Evolutionary conservation across 2,797 vertebrate species (phyloP).

Genomic region (Erpetoichthys calabaricus): DNA sequence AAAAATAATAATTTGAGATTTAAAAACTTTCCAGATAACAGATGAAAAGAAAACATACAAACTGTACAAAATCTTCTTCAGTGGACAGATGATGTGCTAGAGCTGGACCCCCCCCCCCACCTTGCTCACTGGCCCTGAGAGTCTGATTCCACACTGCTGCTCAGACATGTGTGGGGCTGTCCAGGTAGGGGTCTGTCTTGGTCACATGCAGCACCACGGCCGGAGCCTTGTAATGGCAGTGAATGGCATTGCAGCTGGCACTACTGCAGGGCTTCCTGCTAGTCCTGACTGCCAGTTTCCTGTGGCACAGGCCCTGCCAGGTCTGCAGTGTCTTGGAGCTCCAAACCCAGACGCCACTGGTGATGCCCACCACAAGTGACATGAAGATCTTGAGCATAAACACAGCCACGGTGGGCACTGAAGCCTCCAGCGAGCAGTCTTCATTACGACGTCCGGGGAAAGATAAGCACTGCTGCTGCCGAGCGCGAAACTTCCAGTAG

Average conservation of each 20-base stretch:
- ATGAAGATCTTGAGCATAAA: conserved; percentile 98
- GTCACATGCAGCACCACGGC: conserved; percentile 78
- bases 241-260: conserved; percentile 62
- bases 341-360: conserved; percentile 97
- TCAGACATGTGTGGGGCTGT: conserved; percentile 84
- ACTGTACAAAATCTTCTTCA: neutral
- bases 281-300: conserved; percentile 73
- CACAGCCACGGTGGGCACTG: conserved; percentile 82
- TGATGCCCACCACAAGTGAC: conserved; percentile 96
- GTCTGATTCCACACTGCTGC: too few species aligned
- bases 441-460: conserved; percentile 47
- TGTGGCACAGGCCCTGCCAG: conserved; percentile 89
- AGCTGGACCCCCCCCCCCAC: too few species aligned
- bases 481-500: conserved; percentile 75
- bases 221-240: conserved; percentile 86
- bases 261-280: conserved; percentile 71
- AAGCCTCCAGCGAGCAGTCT: conserved; percentile 73
- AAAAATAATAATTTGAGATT: neutral
- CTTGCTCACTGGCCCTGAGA: neutral
- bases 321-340: conserved; percentile 96
- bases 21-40: conserved; percentile 2
- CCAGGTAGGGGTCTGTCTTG: conserved; percentile 81
- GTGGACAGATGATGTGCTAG: neutral
- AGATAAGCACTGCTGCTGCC: conserved; percentile 57
- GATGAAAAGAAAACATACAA: neutral